Conservation (phyloP, 2,888 invertebrate species). For the Thymelicus lineola region DNA sequence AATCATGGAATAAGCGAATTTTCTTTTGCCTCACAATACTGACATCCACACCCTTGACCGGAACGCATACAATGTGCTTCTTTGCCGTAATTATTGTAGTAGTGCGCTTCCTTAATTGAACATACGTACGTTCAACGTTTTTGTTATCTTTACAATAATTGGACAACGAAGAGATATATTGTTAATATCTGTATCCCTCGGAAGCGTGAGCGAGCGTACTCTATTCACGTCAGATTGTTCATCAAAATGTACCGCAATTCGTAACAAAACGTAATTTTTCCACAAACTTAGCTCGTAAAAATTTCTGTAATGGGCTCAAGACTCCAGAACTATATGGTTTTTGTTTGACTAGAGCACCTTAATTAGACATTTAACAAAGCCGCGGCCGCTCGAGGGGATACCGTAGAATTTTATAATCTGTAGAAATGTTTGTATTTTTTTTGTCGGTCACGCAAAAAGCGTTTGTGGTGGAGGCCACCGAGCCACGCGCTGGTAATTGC, state of each 20-base stretch:
- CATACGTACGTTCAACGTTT: constrained; percentile 8
- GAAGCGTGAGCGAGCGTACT: background rate
- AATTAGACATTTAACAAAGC: constrained; percentile 39
- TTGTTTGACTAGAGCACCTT: constrained; percentile 35
- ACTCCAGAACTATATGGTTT: constrained; percentile 38
- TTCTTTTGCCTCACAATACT: no score
- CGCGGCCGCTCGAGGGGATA: constrained; percentile 30
- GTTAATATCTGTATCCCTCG: constrained; percentile 23
- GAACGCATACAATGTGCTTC: background rate
- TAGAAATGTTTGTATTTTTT: constrained; percentile 40
- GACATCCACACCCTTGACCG: background rate
- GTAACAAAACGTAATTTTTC: constrained; percentile 26
- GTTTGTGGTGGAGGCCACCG: constrained; percentile 5
- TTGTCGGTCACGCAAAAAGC: constrained; percentile 31
- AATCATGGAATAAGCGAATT: no score
- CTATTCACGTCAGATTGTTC: constrained; percentile 29
- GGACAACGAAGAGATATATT: constrained; percentile 11
- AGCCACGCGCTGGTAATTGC: constrained; percentile 44
- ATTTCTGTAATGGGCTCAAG: constrained; percentile 38
- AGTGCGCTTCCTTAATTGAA: constrained; percentile 16
- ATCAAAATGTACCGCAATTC: constrained; percentile 36
- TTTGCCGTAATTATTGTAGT: background rate
- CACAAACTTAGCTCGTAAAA: constrained; percentile 36
- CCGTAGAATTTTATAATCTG: constrained; percentile 37
- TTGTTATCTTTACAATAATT: constrained; percentile 19